Evolutionary conservation across 2,113 vertebrate genomes (phyloP).

Genomic region (Cynopterus brachyotis): DNA sequence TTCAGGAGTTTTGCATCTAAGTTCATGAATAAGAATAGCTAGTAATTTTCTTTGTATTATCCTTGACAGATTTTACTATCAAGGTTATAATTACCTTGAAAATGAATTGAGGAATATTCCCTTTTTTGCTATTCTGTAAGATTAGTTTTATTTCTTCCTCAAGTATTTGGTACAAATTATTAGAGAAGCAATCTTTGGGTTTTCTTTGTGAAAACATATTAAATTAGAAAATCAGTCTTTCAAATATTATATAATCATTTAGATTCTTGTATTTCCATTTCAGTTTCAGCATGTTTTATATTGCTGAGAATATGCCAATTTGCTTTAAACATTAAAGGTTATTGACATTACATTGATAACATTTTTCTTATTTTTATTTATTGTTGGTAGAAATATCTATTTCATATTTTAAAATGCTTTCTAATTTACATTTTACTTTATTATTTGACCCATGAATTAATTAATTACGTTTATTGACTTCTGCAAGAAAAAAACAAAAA

Average conservation of each 20-base stretch:
- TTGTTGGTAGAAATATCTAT: not conserved
- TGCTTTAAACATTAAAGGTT: not conserved
- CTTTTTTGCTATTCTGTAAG: not conserved
- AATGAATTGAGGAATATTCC: not conserved
- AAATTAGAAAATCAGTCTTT: not conserved
- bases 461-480: not conserved
- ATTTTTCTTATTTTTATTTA: not conserved
- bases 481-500: not conserved
- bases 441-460: not conserved
- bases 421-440: not conserved
- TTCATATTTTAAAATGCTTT: not conserved
- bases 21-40: not conserved
- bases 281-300: not conserved
- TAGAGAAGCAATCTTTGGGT: not conserved
- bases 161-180: not conserved
- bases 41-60: not conserved
- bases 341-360: not conserved
- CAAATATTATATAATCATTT: not conserved
- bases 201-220: not conserved
- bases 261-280: not conserved
- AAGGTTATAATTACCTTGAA: not conserved
- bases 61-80: not conserved
- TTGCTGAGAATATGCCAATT: not conserved
- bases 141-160: not conserved
- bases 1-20: not conserved